Evolutionary conservation across 1,140 invertebrate genomes (phyloP), one percentile per base, ranked within the genome.

Genomic region (Drosophila rufa): DNA sequence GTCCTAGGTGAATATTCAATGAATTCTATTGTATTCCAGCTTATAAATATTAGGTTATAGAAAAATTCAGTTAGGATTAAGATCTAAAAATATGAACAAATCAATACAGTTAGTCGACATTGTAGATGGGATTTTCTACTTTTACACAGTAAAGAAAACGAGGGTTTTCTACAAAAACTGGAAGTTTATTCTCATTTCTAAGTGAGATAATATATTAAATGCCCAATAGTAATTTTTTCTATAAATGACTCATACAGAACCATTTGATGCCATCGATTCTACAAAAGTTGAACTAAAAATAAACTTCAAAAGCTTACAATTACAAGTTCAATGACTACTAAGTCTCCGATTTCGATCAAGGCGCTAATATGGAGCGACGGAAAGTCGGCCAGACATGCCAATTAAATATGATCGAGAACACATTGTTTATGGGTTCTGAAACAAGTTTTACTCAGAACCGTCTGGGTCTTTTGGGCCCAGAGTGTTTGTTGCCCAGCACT

Each of bases 291-390:
- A 42, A 25, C 47, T 68, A 50, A 50, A 64, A 68, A 68, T 68
- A 68, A 17, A 22, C 43, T 17, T 30, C 11, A 19, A 25, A 17
- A 9, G n/a, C 48, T 25, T 33, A 22, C 15, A 70, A 70, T 53
- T 67, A 67, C 67, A 67, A 67, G 67, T 67, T 70, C 67, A 70
- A 70, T 70, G 67, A 53, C 67, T 70, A 66, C 36, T 42, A 27
- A 46, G 62, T 55, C 62, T 46, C 62, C 48, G 40, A 70, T 55
- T 46, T 68, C 67, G 48, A 70, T 68, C 67, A 70, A 70, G 67
- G 67, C 68, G 67, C 46, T 68, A 48, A 70, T 40, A 55, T 51
- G 42, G 33, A 64, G 58, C 27, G 43, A 19, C 42, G 27, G 36
- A 51, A 38, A 65, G 19, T 68, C 38, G 66, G 62, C 45, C 61